phyloP scores from a whole-genome alignment of 2,888 invertebrate species.

The Platycheirus albimanus region DNA sequence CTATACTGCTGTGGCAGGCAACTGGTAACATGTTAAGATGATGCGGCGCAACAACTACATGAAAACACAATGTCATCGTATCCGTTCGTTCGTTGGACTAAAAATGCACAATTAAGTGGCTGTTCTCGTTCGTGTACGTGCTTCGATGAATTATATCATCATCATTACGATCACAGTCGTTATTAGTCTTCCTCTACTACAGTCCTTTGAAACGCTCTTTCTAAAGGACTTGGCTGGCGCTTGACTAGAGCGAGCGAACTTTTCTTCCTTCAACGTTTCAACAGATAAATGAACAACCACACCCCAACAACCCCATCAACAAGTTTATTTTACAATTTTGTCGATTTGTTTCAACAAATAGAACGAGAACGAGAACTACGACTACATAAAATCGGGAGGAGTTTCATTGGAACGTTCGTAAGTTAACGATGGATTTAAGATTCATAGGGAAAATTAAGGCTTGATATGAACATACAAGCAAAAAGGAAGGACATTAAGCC shows the following conservation, averaged over 20 bases:
- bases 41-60: neutral
- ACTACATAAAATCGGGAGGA: conserved; percentile 29
- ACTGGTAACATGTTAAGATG: conserved; percentile 2
- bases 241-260: no score
- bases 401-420: neutral
- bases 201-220: no score
- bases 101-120: conserved; percentile 67
- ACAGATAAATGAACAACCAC: neutral
- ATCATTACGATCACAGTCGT: conserved; percentile 22
- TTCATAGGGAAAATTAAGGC: neutral
- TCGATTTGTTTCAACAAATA: conserved; percentile 9
- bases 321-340: conserved; percentile 55
- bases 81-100: no score
- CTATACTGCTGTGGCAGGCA: conserved; percentile 45
- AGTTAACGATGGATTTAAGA: neutral
- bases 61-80: conserved; percentile 30
- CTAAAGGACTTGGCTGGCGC: no score
- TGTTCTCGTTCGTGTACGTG: no score
- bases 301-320: conserved; percentile 20
- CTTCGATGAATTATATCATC: conserved; percentile 58
- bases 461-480: neutral
- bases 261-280: no score
- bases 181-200: conserved; percentile 7
- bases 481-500: neutral
- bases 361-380: no score